These are phyloP conservation scores for Hyposoter dolosus DNA, from an alignment of 2,888 invertebrate genomes.

Conservation along the genomic window DNA sequence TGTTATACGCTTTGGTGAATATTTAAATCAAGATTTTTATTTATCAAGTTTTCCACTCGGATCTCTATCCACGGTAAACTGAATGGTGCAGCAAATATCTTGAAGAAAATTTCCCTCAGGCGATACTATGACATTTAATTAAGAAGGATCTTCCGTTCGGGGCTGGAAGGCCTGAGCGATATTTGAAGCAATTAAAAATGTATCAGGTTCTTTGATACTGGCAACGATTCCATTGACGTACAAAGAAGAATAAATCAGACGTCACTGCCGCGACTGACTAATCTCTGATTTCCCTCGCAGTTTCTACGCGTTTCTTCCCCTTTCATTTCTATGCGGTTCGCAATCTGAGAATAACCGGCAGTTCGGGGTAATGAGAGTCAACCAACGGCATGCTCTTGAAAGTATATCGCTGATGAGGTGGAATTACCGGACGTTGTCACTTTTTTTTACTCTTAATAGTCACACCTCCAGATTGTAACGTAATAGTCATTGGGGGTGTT, in stretches of 20 bases:
- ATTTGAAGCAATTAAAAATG: slow-evolving; percentile 84
- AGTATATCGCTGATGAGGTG: not conserved
- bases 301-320: slow-evolving; percentile 53
- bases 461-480: no score
- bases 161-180: slow-evolving; percentile 78
- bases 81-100: slow-evolving; percentile 52
- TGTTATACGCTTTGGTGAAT: not conserved
- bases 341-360: not conserved
- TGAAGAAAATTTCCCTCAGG: slow-evolving; percentile 70
- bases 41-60: not conserved
- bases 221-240: slow-evolving; percentile 63
- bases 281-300: slow-evolving; percentile 59
- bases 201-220: slow-evolving; percentile 84
- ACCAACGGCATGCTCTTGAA: not conserved
- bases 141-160: slow-evolving; percentile 76
- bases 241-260: slow-evolving; percentile 45
- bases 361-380: slow-evolving; percentile 12
- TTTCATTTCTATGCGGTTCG: not conserved
- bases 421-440: not conserved
- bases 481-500: no score
- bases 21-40: slow-evolving; percentile 7
- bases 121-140: slow-evolving; percentile 84
- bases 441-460: no score
- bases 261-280: slow-evolving; percentile 25
- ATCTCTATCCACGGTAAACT: slow-evolving; percentile 1